phyloP scores from a whole-genome alignment of 2,113 vertebrate genomes.

The Python bivittatus region DNA sequence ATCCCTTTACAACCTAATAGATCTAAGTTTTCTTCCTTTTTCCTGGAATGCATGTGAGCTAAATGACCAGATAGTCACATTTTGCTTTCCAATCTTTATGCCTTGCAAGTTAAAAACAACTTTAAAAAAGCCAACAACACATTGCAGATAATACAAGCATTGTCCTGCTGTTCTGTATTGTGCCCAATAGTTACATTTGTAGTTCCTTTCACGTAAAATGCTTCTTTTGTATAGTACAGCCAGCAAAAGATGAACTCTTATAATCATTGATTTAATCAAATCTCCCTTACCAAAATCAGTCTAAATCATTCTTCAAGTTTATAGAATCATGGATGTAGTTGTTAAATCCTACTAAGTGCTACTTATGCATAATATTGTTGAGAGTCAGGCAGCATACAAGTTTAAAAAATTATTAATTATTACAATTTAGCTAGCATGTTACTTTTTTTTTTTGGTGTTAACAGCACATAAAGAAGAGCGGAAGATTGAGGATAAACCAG shows the following conservation, averaged over 20 bases:
- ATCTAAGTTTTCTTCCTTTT: not conserved
- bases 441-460: slow-evolving; percentile 35
- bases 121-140: not conserved
- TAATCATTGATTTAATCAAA: not conserved
- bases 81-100: not conserved
- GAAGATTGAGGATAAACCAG: slow-evolving; percentile 59
- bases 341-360: not conserved
- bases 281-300: not conserved
- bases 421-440: not conserved
- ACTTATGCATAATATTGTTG: not conserved
- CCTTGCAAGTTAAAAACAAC: not conserved
- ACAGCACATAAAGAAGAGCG: slow-evolving; percentile 74
- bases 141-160: not conserved
- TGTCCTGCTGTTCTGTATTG: not conserved
- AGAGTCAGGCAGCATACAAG: not conserved
- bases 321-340: not conserved
- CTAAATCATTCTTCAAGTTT: not conserved
- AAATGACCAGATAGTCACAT: not conserved
- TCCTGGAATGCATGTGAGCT: too few species aligned
- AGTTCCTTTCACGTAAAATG: not conserved
- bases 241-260: not conserved
- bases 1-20: too few species aligned
- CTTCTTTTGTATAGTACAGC: not conserved
- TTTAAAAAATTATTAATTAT: not conserved
- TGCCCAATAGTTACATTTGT: not conserved